phyloP scores from a whole-genome alignment of 2,888 invertebrate genomes.

The Meandrusa payeni region DNA sequence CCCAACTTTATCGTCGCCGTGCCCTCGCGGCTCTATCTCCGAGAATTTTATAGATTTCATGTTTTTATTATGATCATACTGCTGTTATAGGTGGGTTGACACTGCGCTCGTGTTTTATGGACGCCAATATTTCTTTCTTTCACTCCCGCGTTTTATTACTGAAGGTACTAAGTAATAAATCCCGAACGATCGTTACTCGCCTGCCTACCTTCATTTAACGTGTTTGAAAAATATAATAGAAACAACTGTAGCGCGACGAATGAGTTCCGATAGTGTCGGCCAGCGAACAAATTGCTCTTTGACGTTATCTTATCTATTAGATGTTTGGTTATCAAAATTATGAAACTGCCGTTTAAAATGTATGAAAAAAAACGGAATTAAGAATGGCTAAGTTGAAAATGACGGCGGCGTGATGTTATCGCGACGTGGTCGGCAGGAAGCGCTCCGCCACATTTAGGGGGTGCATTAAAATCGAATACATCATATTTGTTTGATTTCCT shows the following conservation, averaged over 20 bases:
- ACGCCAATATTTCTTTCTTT: conserved; percentile 58
- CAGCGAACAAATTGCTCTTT: conserved; percentile 50
- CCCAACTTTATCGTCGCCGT: conserved; percentile 48
- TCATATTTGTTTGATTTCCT: conserved; percentile 82
- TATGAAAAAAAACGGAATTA: conserved; percentile 46
- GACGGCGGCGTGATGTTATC: conserved; percentile 37
- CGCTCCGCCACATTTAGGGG: conserved; percentile 79
- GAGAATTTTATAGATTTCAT: conserved; percentile 59
- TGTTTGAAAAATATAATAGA: conserved; percentile 34
- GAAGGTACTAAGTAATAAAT: conserved; percentile 45
- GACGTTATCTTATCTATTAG: conserved; percentile 62
- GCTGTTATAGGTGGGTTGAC: conserved; percentile 55
- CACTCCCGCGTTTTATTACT: conserved; percentile 54
- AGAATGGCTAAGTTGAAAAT: conserved; percentile 67
- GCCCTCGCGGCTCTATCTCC: conserved; percentile 39
- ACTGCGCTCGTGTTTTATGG: conserved; percentile 55
- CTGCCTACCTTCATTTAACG: conserved; percentile 30
- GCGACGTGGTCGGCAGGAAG: conserved; percentile 71
- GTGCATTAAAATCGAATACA: conserved; percentile 82
- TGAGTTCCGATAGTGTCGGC: conserved; percentile 38
- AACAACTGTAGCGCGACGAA: conserved; percentile 36
- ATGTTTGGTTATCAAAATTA: conserved; percentile 63
- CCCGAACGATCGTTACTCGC: conserved; percentile 31
- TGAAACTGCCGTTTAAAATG: conserved; percentile 61
- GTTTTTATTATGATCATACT: conserved; percentile 57